phyloP scores from a whole-genome alignment of 2,113 vertebrate genomes.

The Oophaga pumilio region DNA sequence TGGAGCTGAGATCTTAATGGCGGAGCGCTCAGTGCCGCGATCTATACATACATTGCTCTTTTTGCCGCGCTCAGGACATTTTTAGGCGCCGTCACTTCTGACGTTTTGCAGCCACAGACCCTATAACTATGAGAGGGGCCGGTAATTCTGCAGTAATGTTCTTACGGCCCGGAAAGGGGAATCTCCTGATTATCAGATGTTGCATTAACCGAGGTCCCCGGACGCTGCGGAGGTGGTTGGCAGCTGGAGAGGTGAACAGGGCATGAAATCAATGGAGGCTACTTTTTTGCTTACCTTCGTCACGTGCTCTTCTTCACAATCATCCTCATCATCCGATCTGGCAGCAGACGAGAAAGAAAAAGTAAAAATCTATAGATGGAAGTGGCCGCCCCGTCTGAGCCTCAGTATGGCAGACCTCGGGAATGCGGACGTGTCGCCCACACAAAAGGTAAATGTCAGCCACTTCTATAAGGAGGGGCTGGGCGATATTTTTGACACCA shows the following conservation, averaged over 20 bases:
- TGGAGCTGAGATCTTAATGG: background rate
- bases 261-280: background rate
- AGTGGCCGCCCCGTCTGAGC: background rate
- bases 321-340: conserved; percentile 78
- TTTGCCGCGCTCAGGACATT: background rate
- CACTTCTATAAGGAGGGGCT: no score
- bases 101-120: background rate
- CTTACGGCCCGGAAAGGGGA: background rate
- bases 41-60: background rate
- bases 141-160: background rate
- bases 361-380: background rate
- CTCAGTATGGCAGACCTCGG: background rate
- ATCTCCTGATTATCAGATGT: background rate
- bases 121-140: background rate
- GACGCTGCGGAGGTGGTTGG: background rate
- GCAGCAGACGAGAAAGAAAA: conserved; percentile 31
- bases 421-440: background rate
- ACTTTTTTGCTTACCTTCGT: conserved; percentile 77
- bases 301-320: conserved; percentile 89
- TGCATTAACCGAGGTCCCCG: background rate
- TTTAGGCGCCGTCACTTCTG: background rate
- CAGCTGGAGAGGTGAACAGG: no score
- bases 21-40: background rate
- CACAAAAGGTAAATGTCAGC: background rate
- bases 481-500: no score